Evolutionary conservation across 2,888 invertebrate genomes (phyloP), one percentile per base, ranked within the genome.

Genomic region (Gryllus longicercus): DNA sequence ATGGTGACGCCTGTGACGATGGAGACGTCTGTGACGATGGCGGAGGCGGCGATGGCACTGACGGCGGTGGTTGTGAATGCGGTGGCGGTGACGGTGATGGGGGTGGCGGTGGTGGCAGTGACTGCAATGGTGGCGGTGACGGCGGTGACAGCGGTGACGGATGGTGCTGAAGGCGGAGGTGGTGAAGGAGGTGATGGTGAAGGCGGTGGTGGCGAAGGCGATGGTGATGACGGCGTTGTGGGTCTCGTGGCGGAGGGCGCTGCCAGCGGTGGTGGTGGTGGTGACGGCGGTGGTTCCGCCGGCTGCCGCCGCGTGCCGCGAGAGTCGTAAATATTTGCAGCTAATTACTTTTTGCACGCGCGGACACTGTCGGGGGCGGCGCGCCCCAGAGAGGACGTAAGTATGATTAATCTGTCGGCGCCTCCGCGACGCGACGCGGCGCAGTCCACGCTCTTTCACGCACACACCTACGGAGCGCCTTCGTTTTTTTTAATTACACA

Each of bases 331-430:
- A 63, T 63, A 63, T 63, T 63, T 18, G n/a, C 63, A 18, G 63
- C 63, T 63, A 63, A 63, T 63, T 63, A 63, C 63, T 63, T 63
- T 63, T 63, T 16, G 63, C 63, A 63, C 63, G 63, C 63, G 63
- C 63, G 5, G 63, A 18, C 16, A 18, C 63, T 63, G 63, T 63
- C 63, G n/a, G n/a, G 63, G 8, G 16, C 63, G 16, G 63, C 63
- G 11, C n/a, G 63, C 63, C 63, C n/a, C 63, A n/a, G 16, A 18
- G 63, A 63, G 63, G n/a, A 63, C n/a, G 63, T 63, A 63, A n/a
- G n/a, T 63, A 18, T 63, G 63, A 63, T 63, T 63, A 63, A 63
- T 63, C 63, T 63, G 63, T 63, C 63, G 63, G 5, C 63, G n/a
- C 63, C 63, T 63, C n/a, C 63, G 1, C 63, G n/a, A n/a, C 63